Percentiles rank a stretch among this genome's conserved stretches.
Evolutionary conservation across 2,888 invertebrate species (phyloP).

Genomic region (Villa cingulata): DNA sequence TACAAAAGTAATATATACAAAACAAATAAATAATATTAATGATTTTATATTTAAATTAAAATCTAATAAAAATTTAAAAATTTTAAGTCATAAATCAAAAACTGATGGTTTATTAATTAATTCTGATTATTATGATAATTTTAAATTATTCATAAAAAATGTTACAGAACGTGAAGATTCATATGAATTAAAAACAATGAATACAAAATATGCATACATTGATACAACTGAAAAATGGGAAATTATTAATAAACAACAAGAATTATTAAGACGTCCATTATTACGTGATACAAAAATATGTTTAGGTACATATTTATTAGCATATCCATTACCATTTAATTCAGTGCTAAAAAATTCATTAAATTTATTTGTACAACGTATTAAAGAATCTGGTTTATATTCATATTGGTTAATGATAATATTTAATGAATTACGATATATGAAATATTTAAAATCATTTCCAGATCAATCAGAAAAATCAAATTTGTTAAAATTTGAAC

Average conservation of each 20-base stretch:
- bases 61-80: neutral
- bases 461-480: neutral
- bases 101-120: neutral
- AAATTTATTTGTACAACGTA: neutral
- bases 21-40: neutral
- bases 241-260: conserved; percentile 1
- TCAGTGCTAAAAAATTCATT: conserved; percentile 3
- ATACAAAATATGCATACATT: neutral
- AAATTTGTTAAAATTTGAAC: neutral
- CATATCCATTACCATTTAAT: conserved; percentile 3
- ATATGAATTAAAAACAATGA: neutral
- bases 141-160: neutral
- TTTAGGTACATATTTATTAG: neutral
- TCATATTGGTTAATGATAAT: neutral
- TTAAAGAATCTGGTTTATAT: conserved; percentile 1
- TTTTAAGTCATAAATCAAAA: neutral
- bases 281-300: conserved; percentile 3
- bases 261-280: neutral
- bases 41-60: neutral
- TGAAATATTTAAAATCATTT: neutral
- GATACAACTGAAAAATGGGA: conserved; percentile 1
- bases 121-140: neutral
- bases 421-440: conserved; percentile 3
- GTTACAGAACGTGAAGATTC: neutral
- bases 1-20: neutral